These are phyloP conservation scores for Scomber japonicus DNA, from an alignment of 2,113 vertebrate species.

Conservation along the genomic window DNA sequence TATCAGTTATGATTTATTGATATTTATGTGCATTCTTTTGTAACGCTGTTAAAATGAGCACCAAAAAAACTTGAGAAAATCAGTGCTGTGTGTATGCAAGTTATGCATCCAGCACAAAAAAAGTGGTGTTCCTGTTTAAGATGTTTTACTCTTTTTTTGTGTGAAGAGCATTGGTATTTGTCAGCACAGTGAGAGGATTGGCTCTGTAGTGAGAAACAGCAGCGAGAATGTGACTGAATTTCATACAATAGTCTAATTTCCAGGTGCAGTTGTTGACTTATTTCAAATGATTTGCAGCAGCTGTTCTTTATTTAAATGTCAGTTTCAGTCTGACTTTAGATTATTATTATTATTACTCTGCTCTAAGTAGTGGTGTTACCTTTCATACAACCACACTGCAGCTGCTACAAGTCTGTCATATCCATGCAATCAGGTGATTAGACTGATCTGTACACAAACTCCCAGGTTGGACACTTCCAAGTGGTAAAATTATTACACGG, in stretches of 20 bases:
- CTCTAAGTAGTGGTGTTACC: slow-evolving; percentile 2
- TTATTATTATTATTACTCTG: neutral
- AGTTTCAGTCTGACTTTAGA: neutral
- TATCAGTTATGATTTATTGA: no score
- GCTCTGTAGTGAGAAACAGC: neutral
- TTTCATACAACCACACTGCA: neutral
- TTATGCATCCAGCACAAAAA: no score
- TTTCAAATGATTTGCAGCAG: neutral
- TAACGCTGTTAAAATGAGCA: no score
- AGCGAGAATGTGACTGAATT: neutral
- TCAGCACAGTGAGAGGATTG: neutral
- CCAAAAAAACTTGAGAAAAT: no score
- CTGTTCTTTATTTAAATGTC: neutral
- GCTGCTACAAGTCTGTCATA: no score
- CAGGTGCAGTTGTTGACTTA: neutral
- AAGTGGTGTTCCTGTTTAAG: no score
- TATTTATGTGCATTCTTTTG: no score
- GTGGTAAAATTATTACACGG: neutral
- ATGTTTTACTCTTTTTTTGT: no score
- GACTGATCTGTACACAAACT: neutral
- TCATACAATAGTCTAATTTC: neutral
- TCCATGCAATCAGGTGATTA: no score
- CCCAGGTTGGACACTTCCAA: no score
- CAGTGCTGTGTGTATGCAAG: no score
- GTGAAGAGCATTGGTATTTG: neutral